phyloP scores from a whole-genome alignment of 2,113 vertebrate species.

The Daphoenositta chrysoptera region DNA sequence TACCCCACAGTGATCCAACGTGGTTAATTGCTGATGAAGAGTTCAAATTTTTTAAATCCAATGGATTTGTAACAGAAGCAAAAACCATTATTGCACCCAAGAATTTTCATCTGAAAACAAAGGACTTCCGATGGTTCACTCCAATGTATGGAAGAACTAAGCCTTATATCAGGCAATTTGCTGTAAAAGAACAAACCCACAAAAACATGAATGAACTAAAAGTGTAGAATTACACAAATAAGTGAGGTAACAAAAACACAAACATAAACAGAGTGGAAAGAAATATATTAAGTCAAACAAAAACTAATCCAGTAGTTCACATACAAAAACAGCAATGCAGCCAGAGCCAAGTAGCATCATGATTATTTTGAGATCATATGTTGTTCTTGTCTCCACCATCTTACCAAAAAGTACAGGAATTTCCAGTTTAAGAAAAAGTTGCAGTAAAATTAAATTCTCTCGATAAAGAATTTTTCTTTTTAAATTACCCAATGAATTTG shows the following conservation, averaged over 20 bases:
- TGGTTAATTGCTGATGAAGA: neutral
- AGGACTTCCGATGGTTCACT: fast-evolving
- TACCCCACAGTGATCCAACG: neutral
- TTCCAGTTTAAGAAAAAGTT: neutral
- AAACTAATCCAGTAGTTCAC: neutral
- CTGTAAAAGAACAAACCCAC: neutral
- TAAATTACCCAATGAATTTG: neutral
- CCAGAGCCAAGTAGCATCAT: neutral
- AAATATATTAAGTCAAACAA: neutral
- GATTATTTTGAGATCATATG: neutral
- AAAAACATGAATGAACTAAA: neutral
- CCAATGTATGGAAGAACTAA: neutral
- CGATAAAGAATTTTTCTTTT: neutral
- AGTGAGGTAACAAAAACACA: neutral
- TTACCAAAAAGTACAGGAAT: neutral
- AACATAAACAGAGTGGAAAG: neutral
- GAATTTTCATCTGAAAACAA: neutral
- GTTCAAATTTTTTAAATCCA: neutral
- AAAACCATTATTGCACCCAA: neutral
- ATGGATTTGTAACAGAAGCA: neutral
- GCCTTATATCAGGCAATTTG: neutral
- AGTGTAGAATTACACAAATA: neutral
- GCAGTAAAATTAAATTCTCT: neutral
- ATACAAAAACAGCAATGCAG: neutral
- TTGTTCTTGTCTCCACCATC: neutral